Percentiles rank a stretch among this genome's conserved stretches.
These are phyloP conservation scores for Berghia stephanieae DNA, from an alignment of 1,140 invertebrate species.

Conservation along the genomic window DNA sequence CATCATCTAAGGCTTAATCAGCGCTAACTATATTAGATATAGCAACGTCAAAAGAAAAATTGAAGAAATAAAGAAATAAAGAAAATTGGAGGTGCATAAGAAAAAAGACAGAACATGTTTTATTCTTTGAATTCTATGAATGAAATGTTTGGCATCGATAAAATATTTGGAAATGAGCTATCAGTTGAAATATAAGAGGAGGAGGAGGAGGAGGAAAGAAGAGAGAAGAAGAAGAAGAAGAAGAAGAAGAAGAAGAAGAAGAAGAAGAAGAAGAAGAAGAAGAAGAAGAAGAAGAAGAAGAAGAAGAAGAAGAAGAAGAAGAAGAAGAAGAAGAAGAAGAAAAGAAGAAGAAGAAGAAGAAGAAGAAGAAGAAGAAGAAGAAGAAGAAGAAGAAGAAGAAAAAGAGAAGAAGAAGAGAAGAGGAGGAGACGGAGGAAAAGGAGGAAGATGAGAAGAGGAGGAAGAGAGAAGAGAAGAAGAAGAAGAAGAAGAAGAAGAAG, in stretches of 20 bases:
- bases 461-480: background rate
- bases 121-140: too few relatives aligned
- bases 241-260: constrained; percentile 7
- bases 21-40: too few relatives aligned
- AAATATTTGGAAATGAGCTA: too few relatives aligned
- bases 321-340: background rate
- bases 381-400: background rate
- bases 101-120: too few relatives aligned
- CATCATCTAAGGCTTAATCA: too few relatives aligned
- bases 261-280: background rate
- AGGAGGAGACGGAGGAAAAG: background rate
- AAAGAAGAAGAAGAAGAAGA: background rate
- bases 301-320: background rate
- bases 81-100: too few relatives aligned
- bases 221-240: background rate
- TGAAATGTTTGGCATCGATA: too few relatives aligned
- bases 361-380: background rate
- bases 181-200: too few relatives aligned
- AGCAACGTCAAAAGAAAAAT: too few relatives aligned
- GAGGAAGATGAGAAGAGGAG: background rate
- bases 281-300: background rate
- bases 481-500: background rate
- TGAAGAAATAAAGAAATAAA: too few relatives aligned
- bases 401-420: background rate
- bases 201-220: constrained; percentile 14